A percentile compares a stretch with the other conserved stretches of the same genome.
Conservation (phyloP, 2,797 vertebrate species). For the Telmatherina bonti region DNA sequence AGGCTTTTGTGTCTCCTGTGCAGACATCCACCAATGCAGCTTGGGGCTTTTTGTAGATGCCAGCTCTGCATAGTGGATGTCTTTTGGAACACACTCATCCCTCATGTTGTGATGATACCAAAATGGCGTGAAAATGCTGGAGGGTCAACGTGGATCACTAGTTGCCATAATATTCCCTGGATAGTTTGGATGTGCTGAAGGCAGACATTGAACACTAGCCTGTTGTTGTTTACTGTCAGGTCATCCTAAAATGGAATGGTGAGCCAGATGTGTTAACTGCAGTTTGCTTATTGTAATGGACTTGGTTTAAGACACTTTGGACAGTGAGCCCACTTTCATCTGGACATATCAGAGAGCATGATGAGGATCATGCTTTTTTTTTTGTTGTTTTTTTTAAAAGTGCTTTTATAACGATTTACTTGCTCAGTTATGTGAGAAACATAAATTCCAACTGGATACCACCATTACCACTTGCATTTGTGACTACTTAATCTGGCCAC, state of each 20-base stretch:
- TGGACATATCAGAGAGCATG: background rate
- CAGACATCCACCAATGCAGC: background rate
- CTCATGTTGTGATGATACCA: background rate
- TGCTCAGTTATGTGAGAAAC: too few relatives aligned
- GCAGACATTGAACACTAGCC: background rate
- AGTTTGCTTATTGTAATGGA: background rate
- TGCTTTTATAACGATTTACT: too few relatives aligned
- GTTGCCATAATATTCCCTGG: background rate
- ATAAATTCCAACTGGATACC: too few relatives aligned
- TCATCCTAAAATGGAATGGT: background rate
- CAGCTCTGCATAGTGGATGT: background rate
- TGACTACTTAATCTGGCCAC: too few relatives aligned
- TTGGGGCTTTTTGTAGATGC: background rate
- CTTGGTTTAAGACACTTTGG: background rate
- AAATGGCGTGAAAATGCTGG: background rate
- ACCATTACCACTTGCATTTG: too few relatives aligned
- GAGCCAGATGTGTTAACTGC: background rate
- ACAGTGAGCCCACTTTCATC: background rate
- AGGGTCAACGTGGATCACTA: background rate
- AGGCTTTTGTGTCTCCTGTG: conserved; percentile 1
- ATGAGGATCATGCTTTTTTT: too few relatives aligned
- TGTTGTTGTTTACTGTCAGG: background rate
- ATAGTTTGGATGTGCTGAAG: background rate
- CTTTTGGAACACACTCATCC: background rate
- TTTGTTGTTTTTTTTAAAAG: too few relatives aligned